Evolutionary conservation across 2,888 invertebrate genomes (phyloP).

Genomic region (Eulithis prunata): DNA sequence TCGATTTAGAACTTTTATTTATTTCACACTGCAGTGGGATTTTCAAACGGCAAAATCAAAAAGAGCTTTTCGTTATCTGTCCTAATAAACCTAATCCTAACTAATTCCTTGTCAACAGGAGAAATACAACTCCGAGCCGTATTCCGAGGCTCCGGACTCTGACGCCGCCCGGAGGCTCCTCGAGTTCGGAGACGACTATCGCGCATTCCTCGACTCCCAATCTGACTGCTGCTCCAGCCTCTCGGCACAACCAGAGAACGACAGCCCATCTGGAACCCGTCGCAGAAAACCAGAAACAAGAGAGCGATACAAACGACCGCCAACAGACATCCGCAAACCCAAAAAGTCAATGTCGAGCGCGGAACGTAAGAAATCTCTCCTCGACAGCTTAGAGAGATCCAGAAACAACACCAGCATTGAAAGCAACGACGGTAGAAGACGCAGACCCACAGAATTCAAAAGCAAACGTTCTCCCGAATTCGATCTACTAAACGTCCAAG

Average conservation of each 20-base stretch:
- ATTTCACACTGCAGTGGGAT: too few relatives aligned
- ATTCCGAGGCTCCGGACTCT: constrained; percentile 93
- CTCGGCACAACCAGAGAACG: constrained; percentile 86
- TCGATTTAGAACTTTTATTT: too few relatives aligned
- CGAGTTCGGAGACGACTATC: constrained; percentile 96
- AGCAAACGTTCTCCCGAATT: constrained; percentile 78
- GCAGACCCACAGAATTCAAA: constrained; percentile 69
- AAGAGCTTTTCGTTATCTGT: too few relatives aligned
- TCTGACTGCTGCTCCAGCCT: constrained; percentile 94
- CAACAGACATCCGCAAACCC: constrained; percentile 74
- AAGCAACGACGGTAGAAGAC: constrained; percentile 72
- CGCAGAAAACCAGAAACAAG: constrained; percentile 72
- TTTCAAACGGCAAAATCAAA: too few relatives aligned
- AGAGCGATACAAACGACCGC: constrained; percentile 71
- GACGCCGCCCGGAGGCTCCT: constrained; percentile 92
- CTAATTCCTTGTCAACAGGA: constrained; percentile 86
- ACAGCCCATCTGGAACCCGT: constrained; percentile 69
- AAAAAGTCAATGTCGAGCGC: constrained; percentile 81
- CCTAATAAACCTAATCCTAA: too few relatives aligned
- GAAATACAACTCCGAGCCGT: constrained; percentile 95
- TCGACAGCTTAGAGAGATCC: constrained; percentile 78
- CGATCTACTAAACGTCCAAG: constrained; percentile 74
- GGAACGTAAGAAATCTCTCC: constrained; percentile 76
- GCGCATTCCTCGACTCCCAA: constrained; percentile 94
- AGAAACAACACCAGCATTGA: constrained; percentile 79